Percentiles rank a stretch among this genome's conserved stretches.
Evolutionary conservation across 2,888 invertebrate species (phyloP).

Genomic region (Pterostichus niger): DNA sequence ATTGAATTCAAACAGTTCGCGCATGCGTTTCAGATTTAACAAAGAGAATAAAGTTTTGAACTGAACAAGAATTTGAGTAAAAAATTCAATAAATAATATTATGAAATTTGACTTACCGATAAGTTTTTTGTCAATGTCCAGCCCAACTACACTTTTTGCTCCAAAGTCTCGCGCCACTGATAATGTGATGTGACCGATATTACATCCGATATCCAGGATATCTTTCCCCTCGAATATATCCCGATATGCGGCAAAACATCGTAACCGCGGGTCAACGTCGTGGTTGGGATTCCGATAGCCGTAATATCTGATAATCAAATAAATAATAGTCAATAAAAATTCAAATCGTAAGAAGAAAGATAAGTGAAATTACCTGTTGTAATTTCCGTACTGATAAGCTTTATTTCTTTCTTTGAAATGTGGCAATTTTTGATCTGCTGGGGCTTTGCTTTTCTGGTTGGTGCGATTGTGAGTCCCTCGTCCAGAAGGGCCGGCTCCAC

Average conservation of each 20-base stretch:
- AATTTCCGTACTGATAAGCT: slow-evolving; percentile 96
- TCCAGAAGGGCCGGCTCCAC: slow-evolving; percentile 62
- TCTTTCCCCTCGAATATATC: slow-evolving; percentile 94
- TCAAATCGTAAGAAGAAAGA: slow-evolving; percentile 4
- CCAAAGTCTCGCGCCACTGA: slow-evolving; percentile 92
- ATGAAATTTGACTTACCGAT: slow-evolving; percentile 77
- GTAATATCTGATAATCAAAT: slow-evolving; percentile 84
- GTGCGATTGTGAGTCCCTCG: slow-evolving; percentile 73
- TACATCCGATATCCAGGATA: slow-evolving; percentile 98
- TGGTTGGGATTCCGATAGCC: slow-evolving; percentile 93
- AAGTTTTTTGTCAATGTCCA: slow-evolving; percentile 95
- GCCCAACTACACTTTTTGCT: slow-evolving; percentile 92
- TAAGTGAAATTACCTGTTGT: slow-evolving; percentile 83
- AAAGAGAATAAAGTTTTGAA: too few relatives aligned
- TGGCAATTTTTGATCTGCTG: slow-evolving; percentile 79
- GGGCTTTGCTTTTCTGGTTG: slow-evolving; percentile 74
- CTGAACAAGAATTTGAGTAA: not conserved
- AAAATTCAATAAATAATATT: not conserved
- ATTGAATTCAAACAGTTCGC: not conserved
- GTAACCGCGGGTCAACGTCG: slow-evolving; percentile 90
- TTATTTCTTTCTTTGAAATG: slow-evolving; percentile 87
- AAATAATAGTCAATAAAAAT: slow-evolving; percentile 7
- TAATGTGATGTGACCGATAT: slow-evolving; percentile 96
- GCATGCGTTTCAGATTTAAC: too few relatives aligned
- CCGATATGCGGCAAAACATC: slow-evolving; percentile 87